Conservation (phyloP, 2,797 vertebrate genomes). For the Urophycis tenuis region DNA sequence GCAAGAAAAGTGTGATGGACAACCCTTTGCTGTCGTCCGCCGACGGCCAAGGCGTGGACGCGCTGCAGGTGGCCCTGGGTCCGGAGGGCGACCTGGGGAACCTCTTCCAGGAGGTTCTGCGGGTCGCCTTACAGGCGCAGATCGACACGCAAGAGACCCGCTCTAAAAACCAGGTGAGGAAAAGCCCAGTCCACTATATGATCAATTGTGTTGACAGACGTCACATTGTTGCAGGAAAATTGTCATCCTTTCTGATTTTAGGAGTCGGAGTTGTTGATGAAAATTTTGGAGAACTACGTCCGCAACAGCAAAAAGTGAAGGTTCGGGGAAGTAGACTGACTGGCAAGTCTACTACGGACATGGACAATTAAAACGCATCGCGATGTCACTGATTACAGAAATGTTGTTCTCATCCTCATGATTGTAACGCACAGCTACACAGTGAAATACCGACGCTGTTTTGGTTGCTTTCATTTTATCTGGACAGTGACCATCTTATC, state of each 20-base stretch:
- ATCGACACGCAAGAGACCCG: slow-evolving; percentile 56
- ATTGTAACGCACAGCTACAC: background rate
- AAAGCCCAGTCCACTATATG: background rate
- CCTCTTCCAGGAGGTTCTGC: slow-evolving; percentile 74
- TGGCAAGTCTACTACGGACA: background rate
- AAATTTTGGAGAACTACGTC: slow-evolving; percentile 70
- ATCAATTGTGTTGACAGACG: background rate
- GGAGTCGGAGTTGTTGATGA: slow-evolving; percentile 68
- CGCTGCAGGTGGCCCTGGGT: slow-evolving; percentile 42
- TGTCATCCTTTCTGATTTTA: slow-evolving; percentile 49
- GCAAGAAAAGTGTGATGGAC: slow-evolving; percentile 82
- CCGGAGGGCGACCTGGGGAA: slow-evolving; percentile 44
- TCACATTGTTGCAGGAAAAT: background rate
- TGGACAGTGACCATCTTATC: background rate
- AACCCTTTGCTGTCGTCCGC: slow-evolving; percentile 54
- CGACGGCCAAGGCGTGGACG: slow-evolving; percentile 42
- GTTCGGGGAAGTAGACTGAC: slow-evolving; percentile 2
- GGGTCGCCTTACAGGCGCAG: slow-evolving; percentile 69
- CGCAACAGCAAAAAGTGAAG: slow-evolving; percentile 63
- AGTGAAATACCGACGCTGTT: background rate
- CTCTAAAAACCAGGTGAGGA: slow-evolving; percentile 68
- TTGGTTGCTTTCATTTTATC: background rate
- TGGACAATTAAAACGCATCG: background rate
- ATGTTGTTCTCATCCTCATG: background rate
- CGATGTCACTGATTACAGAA: background rate